Evolutionary conservation across 1,140 invertebrate species (phyloP).

Genomic region (Zaprionus ghesquierei): DNA sequence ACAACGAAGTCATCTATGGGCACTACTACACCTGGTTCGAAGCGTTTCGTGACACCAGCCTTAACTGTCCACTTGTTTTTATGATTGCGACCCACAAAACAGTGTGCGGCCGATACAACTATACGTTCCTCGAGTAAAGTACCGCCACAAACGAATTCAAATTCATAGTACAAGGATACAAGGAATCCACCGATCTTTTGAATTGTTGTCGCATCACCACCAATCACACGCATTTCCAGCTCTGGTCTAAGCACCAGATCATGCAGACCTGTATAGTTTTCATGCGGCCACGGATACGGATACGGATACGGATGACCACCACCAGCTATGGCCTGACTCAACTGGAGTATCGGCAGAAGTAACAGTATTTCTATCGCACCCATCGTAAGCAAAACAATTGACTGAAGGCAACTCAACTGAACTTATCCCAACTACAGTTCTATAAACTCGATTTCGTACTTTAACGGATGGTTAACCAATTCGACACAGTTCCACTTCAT

Average conservation of each 20-base stretch:
- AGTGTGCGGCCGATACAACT: constrained; percentile 65
- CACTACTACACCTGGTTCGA: background rate
- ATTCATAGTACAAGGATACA: constrained; percentile 34
- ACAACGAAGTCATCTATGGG: constrained; percentile 12
- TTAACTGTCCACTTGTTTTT: background rate
- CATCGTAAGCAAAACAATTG: background rate
- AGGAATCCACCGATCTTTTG: constrained; percentile 53
- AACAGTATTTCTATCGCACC: background rate
- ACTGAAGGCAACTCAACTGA: background rate
- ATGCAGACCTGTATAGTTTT: background rate
- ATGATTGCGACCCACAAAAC: constrained; percentile 21
- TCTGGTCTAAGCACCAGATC: background rate
- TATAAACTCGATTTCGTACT: background rate
- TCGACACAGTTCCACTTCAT: constrained; percentile 2
- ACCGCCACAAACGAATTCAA: constrained; percentile 54
- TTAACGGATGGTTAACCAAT: background rate
- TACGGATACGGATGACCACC: background rate
- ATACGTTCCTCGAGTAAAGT: constrained; percentile 28
- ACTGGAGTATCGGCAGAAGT: background rate
- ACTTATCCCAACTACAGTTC: background rate
- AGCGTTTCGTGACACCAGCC: constrained; percentile 42
- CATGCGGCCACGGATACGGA: background rate
- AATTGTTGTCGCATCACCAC: constrained; percentile 49
- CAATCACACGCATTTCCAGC: constrained; percentile 42
- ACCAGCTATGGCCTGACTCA: background rate